phyloP scores from a whole-genome alignment of 2,113 vertebrate genomes.

The Bufo bufo region DNA sequence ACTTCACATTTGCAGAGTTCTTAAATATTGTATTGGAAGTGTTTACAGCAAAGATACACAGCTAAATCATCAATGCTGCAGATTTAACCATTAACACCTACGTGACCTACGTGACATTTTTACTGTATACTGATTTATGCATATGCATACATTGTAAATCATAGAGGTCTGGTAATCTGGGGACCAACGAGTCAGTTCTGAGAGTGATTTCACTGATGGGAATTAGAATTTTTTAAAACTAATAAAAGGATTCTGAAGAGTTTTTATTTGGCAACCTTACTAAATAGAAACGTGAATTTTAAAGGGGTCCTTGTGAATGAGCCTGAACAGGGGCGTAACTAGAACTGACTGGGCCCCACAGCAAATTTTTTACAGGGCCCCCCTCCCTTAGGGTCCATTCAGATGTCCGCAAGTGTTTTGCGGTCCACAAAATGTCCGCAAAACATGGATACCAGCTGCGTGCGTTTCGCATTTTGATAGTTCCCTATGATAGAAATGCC shows the following conservation, averaged over 20 bases:
- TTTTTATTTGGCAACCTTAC: not conserved
- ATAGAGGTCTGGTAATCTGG: not conserved
- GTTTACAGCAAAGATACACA: slow-evolving; percentile 8
- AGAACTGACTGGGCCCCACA: too few relatives aligned
- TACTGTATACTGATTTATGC: not conserved
- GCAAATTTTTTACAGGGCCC: too few relatives aligned
- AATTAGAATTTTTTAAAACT: not conserved
- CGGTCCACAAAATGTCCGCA: too few relatives aligned
- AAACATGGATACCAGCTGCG: too few relatives aligned
- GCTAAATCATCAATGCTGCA: not conserved
- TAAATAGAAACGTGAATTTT: not conserved
- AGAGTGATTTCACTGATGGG: not conserved
- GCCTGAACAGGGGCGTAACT: too few relatives aligned
- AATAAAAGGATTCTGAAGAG: not conserved
- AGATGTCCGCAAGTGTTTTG: too few relatives aligned
- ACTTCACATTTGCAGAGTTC: slow-evolving; percentile 34
- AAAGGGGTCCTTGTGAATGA: not conserved
- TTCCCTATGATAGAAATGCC: too few relatives aligned
- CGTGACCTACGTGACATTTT: not conserved
- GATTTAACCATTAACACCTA: not conserved
- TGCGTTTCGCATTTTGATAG: too few relatives aligned
- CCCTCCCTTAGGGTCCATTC: too few relatives aligned
- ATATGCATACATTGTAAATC: not conserved
- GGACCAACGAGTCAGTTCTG: not conserved
- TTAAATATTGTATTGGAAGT: slow-evolving; percentile 25